These are phyloP conservation scores for Parauchenoglanis punctatus DNA, from an alignment of 2,797 vertebrate species.

Conservation along the genomic window DNA sequence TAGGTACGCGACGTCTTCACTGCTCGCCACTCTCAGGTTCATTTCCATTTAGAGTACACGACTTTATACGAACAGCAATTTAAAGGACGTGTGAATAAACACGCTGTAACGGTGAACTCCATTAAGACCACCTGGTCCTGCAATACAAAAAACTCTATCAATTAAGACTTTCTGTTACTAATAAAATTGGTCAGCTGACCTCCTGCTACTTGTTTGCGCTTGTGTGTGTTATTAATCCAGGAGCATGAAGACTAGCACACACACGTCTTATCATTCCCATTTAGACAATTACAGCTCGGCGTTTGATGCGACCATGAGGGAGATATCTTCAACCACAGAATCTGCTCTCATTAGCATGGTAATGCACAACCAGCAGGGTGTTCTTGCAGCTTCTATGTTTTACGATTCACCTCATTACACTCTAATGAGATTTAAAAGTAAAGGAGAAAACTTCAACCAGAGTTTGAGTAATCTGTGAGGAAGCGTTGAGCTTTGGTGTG, in stretches of 20 bases:
- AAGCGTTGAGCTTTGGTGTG: slow-evolving; percentile 6
- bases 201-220: slow-evolving; percentile 58
- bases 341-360: slow-evolving; percentile 78
- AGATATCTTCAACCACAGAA: slow-evolving; percentile 70
- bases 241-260: slow-evolving; percentile 5
- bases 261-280: slow-evolving; percentile 49
- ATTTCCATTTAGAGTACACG: slow-evolving; percentile 5
- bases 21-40: neutral
- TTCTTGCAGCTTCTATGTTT: slow-evolving; percentile 69
- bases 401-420: slow-evolving; percentile 81
- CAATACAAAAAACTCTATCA: neutral
- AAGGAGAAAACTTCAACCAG: slow-evolving; percentile 72
- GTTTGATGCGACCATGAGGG: slow-evolving; percentile 54
- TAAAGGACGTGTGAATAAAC: neutral
- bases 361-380: slow-evolving; percentile 80
- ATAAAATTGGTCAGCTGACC: slow-evolving; percentile 58
- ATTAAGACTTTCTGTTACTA: neutral
- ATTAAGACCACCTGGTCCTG: neutral
- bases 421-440: slow-evolving; percentile 83
- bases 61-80: neutral
- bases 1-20: neutral
- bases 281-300: slow-evolving; percentile 54
- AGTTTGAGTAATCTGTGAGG: slow-evolving; percentile 46
- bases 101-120: neutral
- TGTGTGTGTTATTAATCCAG: slow-evolving; percentile 50